Percentiles rank a stretch among this genome's conserved stretches.
These are phyloP conservation scores for Lepisosteus osseus DNA, from an alignment of 2,113 vertebrate genomes.

Conservation along the genomic window DNA sequence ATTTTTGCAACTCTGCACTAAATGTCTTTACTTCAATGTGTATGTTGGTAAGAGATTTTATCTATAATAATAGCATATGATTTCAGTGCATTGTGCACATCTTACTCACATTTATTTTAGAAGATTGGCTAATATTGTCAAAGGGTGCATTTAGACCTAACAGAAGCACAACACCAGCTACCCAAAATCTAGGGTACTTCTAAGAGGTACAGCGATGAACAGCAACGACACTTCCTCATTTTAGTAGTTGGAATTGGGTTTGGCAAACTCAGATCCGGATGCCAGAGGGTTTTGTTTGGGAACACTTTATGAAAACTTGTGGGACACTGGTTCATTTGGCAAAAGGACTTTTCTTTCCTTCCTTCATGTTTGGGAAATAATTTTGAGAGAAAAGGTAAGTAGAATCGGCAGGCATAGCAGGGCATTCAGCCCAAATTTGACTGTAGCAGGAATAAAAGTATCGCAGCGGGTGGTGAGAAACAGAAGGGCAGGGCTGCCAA, in stretches of 20 bases:
- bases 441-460: no score
- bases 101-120: no score
- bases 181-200: no score
- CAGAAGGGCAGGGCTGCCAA: neutral
- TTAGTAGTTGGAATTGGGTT: neutral
- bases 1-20: no score
- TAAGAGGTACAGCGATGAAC: no score
- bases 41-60: no score
- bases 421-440: neutral
- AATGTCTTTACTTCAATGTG: no score
- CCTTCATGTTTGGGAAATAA: neutral
- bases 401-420: neutral
- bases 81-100: no score
- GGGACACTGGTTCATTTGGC: neutral
- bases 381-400: neutral
- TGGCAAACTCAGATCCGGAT: neutral
- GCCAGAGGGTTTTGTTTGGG: neutral
- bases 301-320: neutral
- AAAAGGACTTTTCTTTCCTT: constrained; percentile 1
- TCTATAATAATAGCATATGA: no score
- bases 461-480: neutral
- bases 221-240: neutral
- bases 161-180: no score
- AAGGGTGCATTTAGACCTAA: no score
- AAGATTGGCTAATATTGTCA: no score